Evolutionary conservation across 2,797 vertebrate genomes (phyloP).

Genomic region (Oreortyx pictus): DNA sequence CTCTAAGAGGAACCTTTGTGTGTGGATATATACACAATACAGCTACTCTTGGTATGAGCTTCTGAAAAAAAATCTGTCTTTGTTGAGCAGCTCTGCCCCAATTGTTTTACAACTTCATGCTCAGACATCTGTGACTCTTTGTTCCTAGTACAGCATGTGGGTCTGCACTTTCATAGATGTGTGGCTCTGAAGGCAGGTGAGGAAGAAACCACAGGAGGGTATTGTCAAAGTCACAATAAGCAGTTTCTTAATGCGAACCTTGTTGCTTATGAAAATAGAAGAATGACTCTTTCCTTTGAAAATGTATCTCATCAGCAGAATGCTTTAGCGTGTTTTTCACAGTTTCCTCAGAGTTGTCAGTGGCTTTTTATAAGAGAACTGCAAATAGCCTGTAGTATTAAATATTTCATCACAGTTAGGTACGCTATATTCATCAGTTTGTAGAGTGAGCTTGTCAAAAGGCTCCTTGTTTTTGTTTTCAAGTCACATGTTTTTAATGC

Average conservation of each 20-base stretch:
- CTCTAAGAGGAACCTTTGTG: not conserved
- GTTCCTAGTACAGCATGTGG: slow-evolving; percentile 32
- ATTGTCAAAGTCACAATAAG: slow-evolving; percentile 45
- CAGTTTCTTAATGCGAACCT: slow-evolving; percentile 44
- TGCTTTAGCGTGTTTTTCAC: slow-evolving; percentile 57
- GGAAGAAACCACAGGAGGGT: slow-evolving; percentile 35
- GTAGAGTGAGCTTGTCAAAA: slow-evolving; percentile 52
- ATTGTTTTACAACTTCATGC: slow-evolving; percentile 13
- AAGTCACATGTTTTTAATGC: slow-evolving; percentile 55
- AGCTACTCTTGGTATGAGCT: not conserved
- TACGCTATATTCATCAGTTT: slow-evolving; percentile 55
- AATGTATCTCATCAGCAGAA: slow-evolving; percentile 68
- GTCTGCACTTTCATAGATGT: slow-evolving; percentile 15
- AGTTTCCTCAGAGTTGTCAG: slow-evolving; percentile 35
- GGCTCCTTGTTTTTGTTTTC: slow-evolving; percentile 48
- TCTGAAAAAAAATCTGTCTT: slow-evolving; percentile 34
- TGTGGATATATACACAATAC: not conserved
- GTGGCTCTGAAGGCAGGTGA: not conserved
- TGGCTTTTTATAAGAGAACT: slow-evolving; percentile 61
- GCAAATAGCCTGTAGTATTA: slow-evolving; percentile 62
- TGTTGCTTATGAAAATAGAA: slow-evolving; percentile 48
- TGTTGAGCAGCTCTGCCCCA: slow-evolving; percentile 46
- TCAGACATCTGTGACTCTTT: slow-evolving; percentile 49
- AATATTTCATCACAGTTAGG: slow-evolving; percentile 72
- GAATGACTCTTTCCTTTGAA: slow-evolving; percentile 38